Conservation (phyloP, 2,888 invertebrate species). For the Pasiphila rectangulata region DNA sequence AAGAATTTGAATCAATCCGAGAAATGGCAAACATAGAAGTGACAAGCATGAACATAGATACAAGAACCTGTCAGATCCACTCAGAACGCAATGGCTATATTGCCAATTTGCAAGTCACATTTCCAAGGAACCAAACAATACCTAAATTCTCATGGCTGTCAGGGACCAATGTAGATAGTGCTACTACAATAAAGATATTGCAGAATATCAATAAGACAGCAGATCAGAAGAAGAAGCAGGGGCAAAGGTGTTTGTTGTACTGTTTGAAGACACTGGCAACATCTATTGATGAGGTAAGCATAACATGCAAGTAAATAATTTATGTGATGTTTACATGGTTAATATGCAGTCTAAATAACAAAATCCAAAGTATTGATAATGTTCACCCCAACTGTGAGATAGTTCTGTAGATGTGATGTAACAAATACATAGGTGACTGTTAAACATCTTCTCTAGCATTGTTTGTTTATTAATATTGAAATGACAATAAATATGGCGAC, state of each 20-base stretch:
- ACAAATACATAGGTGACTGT: too few species aligned
- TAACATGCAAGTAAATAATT: too few species aligned
- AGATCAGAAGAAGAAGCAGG: constrained; percentile 90
- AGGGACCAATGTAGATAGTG: constrained; percentile 84
- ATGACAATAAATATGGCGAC: too few species aligned
- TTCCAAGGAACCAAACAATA: constrained; percentile 79
- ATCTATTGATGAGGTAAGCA: constrained; percentile 70
- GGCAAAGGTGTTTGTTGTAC: constrained; percentile 92
- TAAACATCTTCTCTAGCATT: too few species aligned
- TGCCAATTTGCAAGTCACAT: constrained; percentile 80
- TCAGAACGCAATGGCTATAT: constrained; percentile 77
- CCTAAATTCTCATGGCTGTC: constrained; percentile 76
- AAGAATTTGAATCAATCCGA: constrained; percentile 75
- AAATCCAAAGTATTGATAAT: too few species aligned
- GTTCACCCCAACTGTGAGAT: too few species aligned
- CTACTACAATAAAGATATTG: constrained; percentile 86
- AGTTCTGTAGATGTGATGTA: too few species aligned
- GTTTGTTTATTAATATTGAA: too few species aligned
- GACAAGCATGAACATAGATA: constrained; percentile 81
- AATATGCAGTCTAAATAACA: too few species aligned
- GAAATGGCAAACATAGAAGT: constrained; percentile 77
- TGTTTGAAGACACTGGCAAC: constrained; percentile 84
- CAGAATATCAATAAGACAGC: constrained; percentile 91
- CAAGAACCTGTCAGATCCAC: constrained; percentile 81
- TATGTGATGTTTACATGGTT: too few species aligned